Percentiles rank a stretch among this genome's conserved stretches.
Conservation (phyloP, 2,113 vertebrate species). For the Nestor notabilis region DNA sequence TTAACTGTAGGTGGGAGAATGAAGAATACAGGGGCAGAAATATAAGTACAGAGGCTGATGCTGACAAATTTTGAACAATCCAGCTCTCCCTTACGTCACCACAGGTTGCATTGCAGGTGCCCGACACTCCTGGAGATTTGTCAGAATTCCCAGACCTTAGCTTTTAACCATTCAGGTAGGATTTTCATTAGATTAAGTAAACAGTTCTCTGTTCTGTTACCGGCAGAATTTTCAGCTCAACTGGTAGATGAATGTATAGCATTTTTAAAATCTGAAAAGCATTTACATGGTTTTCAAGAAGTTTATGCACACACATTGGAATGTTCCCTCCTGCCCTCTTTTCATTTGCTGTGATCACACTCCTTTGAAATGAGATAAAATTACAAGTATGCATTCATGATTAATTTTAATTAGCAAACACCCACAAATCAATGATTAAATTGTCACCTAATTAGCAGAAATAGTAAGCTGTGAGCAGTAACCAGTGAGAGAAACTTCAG, state of each 20-base stretch:
- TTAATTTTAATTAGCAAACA: conserved; percentile 49
- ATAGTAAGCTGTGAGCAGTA: neutral
- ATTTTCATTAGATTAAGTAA: neutral
- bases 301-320: neutral
- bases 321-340: neutral
- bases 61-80: neutral
- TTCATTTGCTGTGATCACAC: neutral
- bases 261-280: neutral
- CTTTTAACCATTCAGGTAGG: neutral
- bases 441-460: conserved; percentile 9
- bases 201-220: neutral
- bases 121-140: neutral
- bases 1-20: neutral
- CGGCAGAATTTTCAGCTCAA: neutral
- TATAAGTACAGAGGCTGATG: neutral
- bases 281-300: neutral
- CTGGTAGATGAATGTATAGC: neutral
- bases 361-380: conserved; percentile 22
- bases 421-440: conserved; percentile 43
- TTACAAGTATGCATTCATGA: conserved; percentile 1
- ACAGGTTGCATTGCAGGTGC: neutral
- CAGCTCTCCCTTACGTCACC: neutral
- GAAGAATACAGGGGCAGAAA: neutral
- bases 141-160: neutral
- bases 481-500: neutral